phyloP scores from a whole-genome alignment of 2,797 vertebrate species.

The Aeoliscus strigatus region DNA sequence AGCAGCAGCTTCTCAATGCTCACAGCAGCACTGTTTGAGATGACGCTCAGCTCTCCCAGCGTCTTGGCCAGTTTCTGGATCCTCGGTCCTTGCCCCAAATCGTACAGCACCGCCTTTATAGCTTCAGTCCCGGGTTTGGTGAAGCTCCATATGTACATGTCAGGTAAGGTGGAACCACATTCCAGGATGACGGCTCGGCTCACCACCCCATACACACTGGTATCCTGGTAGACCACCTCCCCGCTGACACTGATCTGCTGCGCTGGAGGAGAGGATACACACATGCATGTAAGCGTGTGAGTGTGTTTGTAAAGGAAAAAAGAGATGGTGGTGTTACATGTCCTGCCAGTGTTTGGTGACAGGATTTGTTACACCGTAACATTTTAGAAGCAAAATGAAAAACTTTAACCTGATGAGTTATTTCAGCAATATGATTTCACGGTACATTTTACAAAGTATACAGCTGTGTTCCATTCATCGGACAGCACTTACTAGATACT shows the following conservation, averaged over 20 bases:
- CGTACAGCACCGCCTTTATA: slow-evolving; percentile 72
- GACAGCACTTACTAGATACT: no score
- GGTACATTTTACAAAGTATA: no score
- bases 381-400: slow-evolving; percentile 29
- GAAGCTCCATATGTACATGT: slow-evolving; percentile 86
- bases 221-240: slow-evolving; percentile 66
- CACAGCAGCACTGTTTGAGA: slow-evolving; percentile 74
- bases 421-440: no score
- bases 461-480: no score
- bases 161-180: slow-evolving; percentile 68
- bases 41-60: slow-evolving; percentile 77
- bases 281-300: slow-evolving; percentile 16
- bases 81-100: slow-evolving; percentile 71
- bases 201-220: slow-evolving; percentile 72
- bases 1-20: slow-evolving; percentile 78
- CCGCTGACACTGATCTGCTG: slow-evolving; percentile 57
- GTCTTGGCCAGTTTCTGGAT: slow-evolving; percentile 66
- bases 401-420: no score
- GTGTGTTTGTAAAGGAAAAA: slow-evolving; percentile 20
- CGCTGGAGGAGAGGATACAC: slow-evolving; percentile 47
- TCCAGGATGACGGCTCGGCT: slow-evolving; percentile 77
- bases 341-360: slow-evolving; percentile 49
- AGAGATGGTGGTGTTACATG: slow-evolving; percentile 49
- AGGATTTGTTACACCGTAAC: slow-evolving; percentile 50
- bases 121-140: slow-evolving; percentile 65